phyloP scores from a whole-genome alignment of 2,797 vertebrate species.

The Cirrhinus mrigala region DNA sequence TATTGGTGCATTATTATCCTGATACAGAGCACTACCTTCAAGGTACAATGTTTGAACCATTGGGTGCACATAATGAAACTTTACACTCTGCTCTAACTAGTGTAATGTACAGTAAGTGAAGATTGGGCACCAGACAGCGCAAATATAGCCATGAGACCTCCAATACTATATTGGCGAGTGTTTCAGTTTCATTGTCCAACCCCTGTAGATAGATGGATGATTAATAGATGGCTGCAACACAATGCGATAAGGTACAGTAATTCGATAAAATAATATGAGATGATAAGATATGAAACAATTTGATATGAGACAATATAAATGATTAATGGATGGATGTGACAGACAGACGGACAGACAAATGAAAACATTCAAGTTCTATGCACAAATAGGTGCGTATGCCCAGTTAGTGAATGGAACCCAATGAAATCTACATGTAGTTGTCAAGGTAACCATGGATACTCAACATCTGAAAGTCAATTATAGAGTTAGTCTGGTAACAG shows the following conservation, averaged over 20 bases:
- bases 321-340: not conserved
- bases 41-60: too few relatives aligned
- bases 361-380: not conserved
- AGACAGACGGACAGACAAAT: not conserved
- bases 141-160: too few relatives aligned
- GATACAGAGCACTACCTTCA: too few relatives aligned
- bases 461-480: conserved; percentile 9
- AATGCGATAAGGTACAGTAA: not conserved
- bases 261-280: too few relatives aligned
- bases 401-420: not conserved
- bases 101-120: too few relatives aligned
- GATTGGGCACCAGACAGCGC: too few relatives aligned
- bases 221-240: not conserved
- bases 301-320: not conserved
- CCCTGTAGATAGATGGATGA: not conserved
- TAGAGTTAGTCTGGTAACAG: not conserved
- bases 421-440: conserved; percentile 7
- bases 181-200: too few relatives aligned
- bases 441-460: conserved; percentile 10
- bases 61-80: too few relatives aligned
- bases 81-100: too few relatives aligned
- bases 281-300: too few relatives aligned
- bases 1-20: too few relatives aligned
- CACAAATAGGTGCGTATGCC: not conserved
- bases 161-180: too few relatives aligned